These are phyloP conservation scores for Lepus americanus DNA, from an alignment of 2,113 vertebrate species.

Conservation along the genomic window DNA sequence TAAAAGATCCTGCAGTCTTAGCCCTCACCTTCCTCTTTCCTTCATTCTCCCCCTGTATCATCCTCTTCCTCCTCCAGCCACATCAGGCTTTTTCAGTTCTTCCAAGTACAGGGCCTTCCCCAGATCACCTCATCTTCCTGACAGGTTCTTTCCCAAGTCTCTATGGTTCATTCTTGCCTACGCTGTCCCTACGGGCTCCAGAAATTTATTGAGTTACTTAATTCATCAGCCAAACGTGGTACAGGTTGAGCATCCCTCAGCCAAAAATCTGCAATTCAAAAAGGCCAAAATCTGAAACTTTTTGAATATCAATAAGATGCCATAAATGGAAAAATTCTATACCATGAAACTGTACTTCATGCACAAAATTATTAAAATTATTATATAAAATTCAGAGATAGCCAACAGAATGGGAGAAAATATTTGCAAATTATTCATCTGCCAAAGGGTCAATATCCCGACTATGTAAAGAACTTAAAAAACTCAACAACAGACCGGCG, in stretches of 20 bases:
- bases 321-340: too few relatives aligned
- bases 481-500: too few relatives aligned
- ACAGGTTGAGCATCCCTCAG: not conserved
- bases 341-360: too few relatives aligned
- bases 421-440: too few relatives aligned
- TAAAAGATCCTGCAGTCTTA: not conserved
- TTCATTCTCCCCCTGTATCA: not conserved
- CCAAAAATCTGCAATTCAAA: too few relatives aligned
- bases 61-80: not conserved
- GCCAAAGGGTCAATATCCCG: too few relatives aligned
- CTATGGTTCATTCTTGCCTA: not conserved
- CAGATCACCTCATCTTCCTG: not conserved
- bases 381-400: too few relatives aligned
- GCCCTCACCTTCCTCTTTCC: not conserved
- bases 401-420: too few relatives aligned
- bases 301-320: too few relatives aligned
- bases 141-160: not conserved
- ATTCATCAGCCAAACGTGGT: not conserved
- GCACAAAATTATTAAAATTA: too few relatives aligned
- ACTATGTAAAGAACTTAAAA: too few relatives aligned
- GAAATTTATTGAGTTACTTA: not conserved
- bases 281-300: too few relatives aligned
- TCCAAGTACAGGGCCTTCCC: not conserved
- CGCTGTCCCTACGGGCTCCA: not conserved
- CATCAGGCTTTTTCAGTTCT: not conserved